Base-by-base conservation (phyloP, 2,888 invertebrate species). In the Agonopterix alstromeriana region DNA sequence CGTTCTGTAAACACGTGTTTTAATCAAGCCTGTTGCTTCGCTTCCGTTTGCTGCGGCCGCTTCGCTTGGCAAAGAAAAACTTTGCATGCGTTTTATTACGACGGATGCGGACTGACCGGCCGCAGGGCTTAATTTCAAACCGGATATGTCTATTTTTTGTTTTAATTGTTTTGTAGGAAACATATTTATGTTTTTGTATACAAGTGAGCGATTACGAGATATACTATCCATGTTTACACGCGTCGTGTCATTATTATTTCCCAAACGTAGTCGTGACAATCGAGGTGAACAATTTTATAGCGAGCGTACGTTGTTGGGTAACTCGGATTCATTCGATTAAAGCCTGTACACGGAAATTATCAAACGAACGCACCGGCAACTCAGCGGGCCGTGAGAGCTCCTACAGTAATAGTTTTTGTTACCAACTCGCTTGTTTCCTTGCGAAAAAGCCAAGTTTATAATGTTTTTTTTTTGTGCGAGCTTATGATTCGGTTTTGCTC, bases 21-120 rank as follows among this genome's bases (percentile, higher is more conserved):
- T 88, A 88, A 88, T 88, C 85, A 87, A 87, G 82, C 88, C 86
- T 86, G 86, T 87, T 87, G 86, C 86, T 82, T 73, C 77, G 70
- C 75, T 76, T 84, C 86, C 87, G 85, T 70, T 77, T 66, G 75
- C 77, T 75, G 83, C 72, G 82, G 80, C 81, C 76, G 73, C 73
- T 73, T 63, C 71, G 72, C 77, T 82, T 67, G 63, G 83, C 85
- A 88, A 87, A 85, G 87, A 87, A 87, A 85, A 87, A 87, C 87
- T 88, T 87, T 86, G 87, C 86, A 87, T 87, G 81, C 76, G 85
- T 85, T 86, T 85, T 87, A 87, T 87, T 87, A 87, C 86, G 83
- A 83, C 79, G 84, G 85, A 82, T 73, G 79, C 79, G 71, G 68
- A 69, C 61, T 71, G 68, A 69, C 61, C 60, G 48, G 73, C 87